Evolutionary conservation across 2,113 vertebrate genomes (phyloP).

Genomic region (Elephantulus edwardii): DNA sequence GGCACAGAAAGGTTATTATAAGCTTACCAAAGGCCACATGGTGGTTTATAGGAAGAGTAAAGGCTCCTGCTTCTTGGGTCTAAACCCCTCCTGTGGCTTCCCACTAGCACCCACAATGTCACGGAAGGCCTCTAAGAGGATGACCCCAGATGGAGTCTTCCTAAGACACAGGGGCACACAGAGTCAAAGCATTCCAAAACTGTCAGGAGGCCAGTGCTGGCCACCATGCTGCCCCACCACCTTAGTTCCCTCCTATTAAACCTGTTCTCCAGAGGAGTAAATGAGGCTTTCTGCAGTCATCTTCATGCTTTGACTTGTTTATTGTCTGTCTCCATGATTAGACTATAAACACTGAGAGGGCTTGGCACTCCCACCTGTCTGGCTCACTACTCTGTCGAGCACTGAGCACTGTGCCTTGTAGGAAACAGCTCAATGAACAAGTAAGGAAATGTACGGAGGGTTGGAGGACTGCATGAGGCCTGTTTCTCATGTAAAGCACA

Average conservation of each 20-base stretch:
- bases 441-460: background rate
- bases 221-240: background rate
- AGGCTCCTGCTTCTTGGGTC: background rate
- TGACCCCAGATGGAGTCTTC: background rate
- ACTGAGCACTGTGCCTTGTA: background rate
- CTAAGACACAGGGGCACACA: background rate
- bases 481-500: background rate
- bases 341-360: background rate
- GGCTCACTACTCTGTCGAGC: background rate
- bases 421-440: background rate
- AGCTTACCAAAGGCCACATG: background rate
- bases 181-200: conserved; percentile 15
- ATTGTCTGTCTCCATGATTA: background rate
- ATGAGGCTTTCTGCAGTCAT: conserved; percentile 45
- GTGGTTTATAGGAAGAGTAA: background rate
- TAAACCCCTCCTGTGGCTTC: background rate
- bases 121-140: background rate
- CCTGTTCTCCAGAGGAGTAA: conserved; percentile 56
- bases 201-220: background rate
- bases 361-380: background rate
- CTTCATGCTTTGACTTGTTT: conserved; percentile 11
- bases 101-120: background rate
- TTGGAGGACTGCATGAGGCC: background rate
- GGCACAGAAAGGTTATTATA: background rate
- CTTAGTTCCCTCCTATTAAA: conserved; percentile 45